phyloP scores from a whole-genome alignment of 30 jellyfish, hydroid and myxozoan genomes.

The Rhopilema esculentum region DNA sequence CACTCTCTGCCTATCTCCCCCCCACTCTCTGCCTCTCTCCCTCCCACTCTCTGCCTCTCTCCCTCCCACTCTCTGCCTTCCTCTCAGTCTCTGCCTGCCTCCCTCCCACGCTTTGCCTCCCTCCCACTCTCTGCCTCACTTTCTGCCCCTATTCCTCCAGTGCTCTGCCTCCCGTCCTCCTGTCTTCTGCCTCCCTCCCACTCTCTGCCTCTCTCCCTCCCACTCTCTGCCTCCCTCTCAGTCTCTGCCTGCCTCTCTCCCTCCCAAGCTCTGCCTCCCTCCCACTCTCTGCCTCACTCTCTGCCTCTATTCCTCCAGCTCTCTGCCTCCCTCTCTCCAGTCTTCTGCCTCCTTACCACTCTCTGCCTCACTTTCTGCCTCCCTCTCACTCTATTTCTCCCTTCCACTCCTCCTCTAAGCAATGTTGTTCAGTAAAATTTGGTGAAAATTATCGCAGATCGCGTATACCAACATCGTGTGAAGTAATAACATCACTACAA shows the following conservation, averaged over 20 bases:
- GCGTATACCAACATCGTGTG: too few species aligned
- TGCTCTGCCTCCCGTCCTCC: neutral
- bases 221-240: too few species aligned
- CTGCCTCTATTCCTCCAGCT: too few species aligned
- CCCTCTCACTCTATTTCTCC: too few species aligned
- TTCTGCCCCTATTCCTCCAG: neutral
- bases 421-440: too few species aligned
- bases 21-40: slow-evolving; percentile 8
- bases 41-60: neutral
- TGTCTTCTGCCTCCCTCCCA: neutral
- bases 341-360: neutral
- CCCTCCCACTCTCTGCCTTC: neutral
- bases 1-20: neutral
- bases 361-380: neutral
- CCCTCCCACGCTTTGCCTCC: neutral
- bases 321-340: neutral
- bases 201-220: neutral
- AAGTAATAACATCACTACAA: too few species aligned
- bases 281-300: too few species aligned
- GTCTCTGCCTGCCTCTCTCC: too few species aligned
- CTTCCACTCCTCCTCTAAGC: neutral
- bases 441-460: too few species aligned
- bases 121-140: neutral
- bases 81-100: neutral
- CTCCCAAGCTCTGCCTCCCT: too few species aligned